A percentile compares a stretch with the other conserved stretches of the same genome.
Conservation (phyloP, 2,888 invertebrate genomes). For the Hirtodrosophila duncani region DNA sequence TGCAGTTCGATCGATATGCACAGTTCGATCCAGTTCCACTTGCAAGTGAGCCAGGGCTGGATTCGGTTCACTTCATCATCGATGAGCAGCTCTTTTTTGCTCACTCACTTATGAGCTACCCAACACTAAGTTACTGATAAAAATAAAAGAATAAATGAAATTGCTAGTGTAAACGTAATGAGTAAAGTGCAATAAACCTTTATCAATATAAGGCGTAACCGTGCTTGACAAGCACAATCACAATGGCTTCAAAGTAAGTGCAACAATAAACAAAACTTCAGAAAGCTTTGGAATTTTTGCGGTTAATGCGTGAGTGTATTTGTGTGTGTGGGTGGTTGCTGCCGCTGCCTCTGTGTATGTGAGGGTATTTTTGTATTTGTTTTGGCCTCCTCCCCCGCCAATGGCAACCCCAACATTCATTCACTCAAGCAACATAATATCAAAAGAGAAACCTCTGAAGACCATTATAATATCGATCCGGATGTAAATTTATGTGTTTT, state of each 20-base stretch:
- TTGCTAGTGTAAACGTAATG: constrained; percentile 11
- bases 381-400: too few relatives aligned
- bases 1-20: too few relatives aligned
- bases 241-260: constrained; percentile 57
- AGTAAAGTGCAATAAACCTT: constrained; percentile 32
- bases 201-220: background rate
- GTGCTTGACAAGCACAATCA: constrained; percentile 15
- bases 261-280: background rate
- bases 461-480: too few relatives aligned
- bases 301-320: constrained; percentile 15
- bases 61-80: too few relatives aligned
- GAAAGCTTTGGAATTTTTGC: constrained; percentile 19
- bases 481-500: too few relatives aligned
- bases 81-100: too few relatives aligned
- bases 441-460: too few relatives aligned
- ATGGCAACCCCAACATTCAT: too few relatives aligned
- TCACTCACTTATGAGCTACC: background rate
- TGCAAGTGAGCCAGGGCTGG: too few relatives aligned
- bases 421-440: too few relatives aligned
- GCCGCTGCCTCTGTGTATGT: constrained; percentile 47
- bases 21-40: too few relatives aligned
- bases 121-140: constrained; percentile 14
- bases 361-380: constrained; percentile 42
- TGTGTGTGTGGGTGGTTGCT: constrained; percentile 33
- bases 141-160: constrained; percentile 35